phyloP scores from a whole-genome alignment of 1,140 invertebrate genomes.

The Drosophila bifasciata region DNA sequence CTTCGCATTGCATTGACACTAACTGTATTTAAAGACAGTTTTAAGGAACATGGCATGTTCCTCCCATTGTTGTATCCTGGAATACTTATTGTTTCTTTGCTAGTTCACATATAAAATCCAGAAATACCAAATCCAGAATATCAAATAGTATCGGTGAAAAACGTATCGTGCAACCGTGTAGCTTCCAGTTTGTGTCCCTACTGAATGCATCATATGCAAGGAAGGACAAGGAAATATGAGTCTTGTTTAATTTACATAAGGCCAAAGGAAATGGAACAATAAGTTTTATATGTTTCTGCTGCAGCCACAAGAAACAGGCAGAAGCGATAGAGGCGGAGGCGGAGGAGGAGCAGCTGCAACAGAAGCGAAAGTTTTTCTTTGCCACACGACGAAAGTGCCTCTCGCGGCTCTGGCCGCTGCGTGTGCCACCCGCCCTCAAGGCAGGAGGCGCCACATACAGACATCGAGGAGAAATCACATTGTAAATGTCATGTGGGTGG shows the following conservation, averaged over 20 bases:
- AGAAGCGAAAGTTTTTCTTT: slow-evolving; percentile 69
- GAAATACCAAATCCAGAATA: no score
- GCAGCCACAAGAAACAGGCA: slow-evolving; percentile 8
- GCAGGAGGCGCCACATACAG: slow-evolving; percentile 26
- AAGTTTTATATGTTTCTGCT: slow-evolving; percentile 67
- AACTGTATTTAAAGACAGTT: no score
- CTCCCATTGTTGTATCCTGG: no score
- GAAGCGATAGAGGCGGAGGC: not conserved
- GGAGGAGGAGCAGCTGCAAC: slow-evolving; percentile 43
- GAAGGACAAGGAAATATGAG: slow-evolving; percentile 45
- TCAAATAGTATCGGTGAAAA: no score
- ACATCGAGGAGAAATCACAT: slow-evolving; percentile 50
- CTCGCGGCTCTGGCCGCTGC: slow-evolving; percentile 14
- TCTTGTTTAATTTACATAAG: slow-evolving; percentile 77
- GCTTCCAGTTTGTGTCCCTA: no score
- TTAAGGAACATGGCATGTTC: no score
- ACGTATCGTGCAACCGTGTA: not conserved
- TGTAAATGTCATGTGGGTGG: slow-evolving; percentile 57
- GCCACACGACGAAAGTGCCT: slow-evolving; percentile 58
- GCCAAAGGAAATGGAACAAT: slow-evolving; percentile 78
- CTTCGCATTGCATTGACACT: no score
- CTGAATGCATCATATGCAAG: slow-evolving; percentile 22
- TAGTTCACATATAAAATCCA: no score
- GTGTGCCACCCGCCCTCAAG: slow-evolving; percentile 55
- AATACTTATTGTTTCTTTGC: no score